Conservation (phyloP, 2,797 vertebrate species). For the Balearica regulorum region DNA sequence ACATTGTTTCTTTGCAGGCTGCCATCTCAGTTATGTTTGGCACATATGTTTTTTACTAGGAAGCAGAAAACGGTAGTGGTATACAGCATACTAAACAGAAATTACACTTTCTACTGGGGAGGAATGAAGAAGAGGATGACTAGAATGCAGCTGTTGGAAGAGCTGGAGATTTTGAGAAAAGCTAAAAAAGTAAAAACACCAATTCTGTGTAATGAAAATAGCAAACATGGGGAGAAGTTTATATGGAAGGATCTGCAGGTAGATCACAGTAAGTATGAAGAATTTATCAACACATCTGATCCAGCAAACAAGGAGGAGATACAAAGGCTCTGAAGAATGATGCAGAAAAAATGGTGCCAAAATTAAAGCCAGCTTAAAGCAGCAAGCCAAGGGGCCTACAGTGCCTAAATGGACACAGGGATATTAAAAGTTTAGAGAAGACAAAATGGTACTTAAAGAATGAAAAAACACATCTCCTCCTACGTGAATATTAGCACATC, state of each 20-base stretch:
- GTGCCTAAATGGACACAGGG: not conserved
- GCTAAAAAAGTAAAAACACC: not conserved
- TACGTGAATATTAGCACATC: not conserved
- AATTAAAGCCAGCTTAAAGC: not conserved
- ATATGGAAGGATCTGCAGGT: not conserved
- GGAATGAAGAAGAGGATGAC: not conserved
- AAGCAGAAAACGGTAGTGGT: not conserved
- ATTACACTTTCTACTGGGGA: not conserved
- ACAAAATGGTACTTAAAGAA: not conserved
- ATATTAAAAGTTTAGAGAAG: not conserved
- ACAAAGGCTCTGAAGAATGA: not conserved
- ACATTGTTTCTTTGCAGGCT: not conserved
- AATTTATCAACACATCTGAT: not conserved
- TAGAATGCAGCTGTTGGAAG: not conserved
- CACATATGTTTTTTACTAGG: not conserved
- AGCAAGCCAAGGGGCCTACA: not conserved
- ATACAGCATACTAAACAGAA: not conserved
- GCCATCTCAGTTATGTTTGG: conserved; percentile 10
- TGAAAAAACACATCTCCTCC: not conserved
- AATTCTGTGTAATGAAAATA: not conserved
- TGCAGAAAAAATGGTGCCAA: not conserved
- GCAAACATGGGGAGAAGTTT: not conserved
- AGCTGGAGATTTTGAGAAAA: not conserved
- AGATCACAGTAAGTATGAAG: not conserved
- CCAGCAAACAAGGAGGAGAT: not conserved